Percentiles rank a stretch among this genome's conserved stretches.
Evolutionary conservation across 2,797 vertebrate species (phyloP).

Genomic region (Botia almorhae): DNA sequence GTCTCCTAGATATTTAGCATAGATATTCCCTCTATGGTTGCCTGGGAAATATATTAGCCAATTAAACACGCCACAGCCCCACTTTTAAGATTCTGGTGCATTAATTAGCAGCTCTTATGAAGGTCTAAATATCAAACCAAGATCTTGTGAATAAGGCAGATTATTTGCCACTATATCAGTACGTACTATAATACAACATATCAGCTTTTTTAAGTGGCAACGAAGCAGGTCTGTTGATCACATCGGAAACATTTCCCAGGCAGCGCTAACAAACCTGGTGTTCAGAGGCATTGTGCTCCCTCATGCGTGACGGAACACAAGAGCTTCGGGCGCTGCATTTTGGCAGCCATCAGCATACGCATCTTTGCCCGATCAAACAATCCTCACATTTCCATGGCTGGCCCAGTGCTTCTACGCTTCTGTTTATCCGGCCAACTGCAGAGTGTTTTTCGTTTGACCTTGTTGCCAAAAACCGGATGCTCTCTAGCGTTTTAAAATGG

Average conservation of each 20-base stretch:
- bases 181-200: neutral
- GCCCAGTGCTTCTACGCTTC: neutral
- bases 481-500: constrained; percentile 54
- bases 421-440: constrained; percentile 34
- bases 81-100: constrained; percentile 26
- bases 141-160: constrained; percentile 3
- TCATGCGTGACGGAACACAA: constrained; percentile 63
- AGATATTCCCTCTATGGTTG: constrained; percentile 20
- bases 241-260: constrained; percentile 48
- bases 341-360: constrained; percentile 59
- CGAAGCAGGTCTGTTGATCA: neutral
- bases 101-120: constrained; percentile 47
- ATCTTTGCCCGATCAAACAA: constrained; percentile 63
- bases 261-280: constrained; percentile 62
- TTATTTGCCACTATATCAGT: neutral
- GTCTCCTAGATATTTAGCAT: constrained; percentile 23
- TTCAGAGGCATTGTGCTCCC: constrained; percentile 60
- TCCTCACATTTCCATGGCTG: constrained; percentile 15
- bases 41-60: constrained; percentile 40
- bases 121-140: constrained; percentile 21
- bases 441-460: constrained; percentile 37
- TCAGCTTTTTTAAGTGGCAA: neutral
- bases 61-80: constrained; percentile 45
- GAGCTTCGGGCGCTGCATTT: constrained; percentile 56
- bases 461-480: constrained; percentile 37